phyloP scores from a whole-genome alignment of 1,140 invertebrate genomes.

The Samia ricini region DNA sequence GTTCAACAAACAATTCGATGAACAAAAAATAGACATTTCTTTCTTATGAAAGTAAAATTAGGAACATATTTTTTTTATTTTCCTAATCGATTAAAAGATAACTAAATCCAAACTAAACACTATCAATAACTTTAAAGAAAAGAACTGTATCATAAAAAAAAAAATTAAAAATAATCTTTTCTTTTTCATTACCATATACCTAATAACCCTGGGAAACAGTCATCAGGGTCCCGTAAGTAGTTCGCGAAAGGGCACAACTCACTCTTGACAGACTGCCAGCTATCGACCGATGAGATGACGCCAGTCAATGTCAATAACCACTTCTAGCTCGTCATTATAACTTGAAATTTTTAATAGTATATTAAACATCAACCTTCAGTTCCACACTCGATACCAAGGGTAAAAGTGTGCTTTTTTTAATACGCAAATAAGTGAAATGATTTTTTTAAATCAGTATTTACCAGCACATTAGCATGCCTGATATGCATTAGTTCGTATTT shows the following conservation, averaged over 20 bases:
- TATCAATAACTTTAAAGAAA: too few species aligned
- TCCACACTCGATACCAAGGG: background rate
- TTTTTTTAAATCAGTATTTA: too few species aligned
- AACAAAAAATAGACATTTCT: too few species aligned
- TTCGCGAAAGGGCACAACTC: conserved; percentile 42
- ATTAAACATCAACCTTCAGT: background rate
- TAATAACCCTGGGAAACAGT: background rate
- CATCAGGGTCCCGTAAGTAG: conserved; percentile 10
- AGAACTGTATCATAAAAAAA: too few species aligned
- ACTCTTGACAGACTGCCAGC: conserved; percentile 57
- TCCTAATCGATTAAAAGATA: too few species aligned
- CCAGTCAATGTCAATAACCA: conserved; percentile 54
- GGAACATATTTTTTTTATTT: too few species aligned
- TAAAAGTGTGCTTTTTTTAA: background rate
- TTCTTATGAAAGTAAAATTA: too few species aligned
- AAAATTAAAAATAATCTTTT: background rate
- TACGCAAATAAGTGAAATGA: too few species aligned
- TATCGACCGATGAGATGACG: conserved; percentile 46
- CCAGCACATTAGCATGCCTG: too few species aligned
- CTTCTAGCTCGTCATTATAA: conserved; percentile 31
- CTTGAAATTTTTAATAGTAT: conserved; percentile 6
- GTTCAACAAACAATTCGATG: too few species aligned
- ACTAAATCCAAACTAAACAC: too few species aligned
- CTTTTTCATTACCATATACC: background rate
- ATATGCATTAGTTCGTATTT: too few species aligned